phyloP scores from a whole-genome alignment of 2,888 invertebrate species.

The Leucoptera coffeella region DNA sequence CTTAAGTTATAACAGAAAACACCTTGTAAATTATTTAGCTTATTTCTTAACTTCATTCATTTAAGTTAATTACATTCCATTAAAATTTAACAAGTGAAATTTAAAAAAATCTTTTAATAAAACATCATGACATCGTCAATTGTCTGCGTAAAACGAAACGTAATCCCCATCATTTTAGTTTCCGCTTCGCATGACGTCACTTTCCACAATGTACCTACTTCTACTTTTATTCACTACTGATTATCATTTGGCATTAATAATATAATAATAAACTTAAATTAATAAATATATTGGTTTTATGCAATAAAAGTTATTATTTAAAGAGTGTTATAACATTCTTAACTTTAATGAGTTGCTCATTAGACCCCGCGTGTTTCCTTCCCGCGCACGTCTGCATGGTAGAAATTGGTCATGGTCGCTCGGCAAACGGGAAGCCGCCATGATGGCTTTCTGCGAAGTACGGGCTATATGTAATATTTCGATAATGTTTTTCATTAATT shows the following conservation, averaged over 20 bases:
- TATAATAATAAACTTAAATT: neutral
- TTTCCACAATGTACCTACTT: too few species aligned
- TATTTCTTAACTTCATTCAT: too few species aligned
- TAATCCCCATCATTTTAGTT: too few species aligned
- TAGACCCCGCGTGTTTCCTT: constrained; percentile 56
- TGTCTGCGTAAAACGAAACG: constrained; percentile 3
- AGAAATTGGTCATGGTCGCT: constrained; percentile 61
- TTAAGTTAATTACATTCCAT: too few species aligned
- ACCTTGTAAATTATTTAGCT: too few species aligned
- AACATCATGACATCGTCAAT: neutral
- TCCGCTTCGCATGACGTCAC: too few species aligned
- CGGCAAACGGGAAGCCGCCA: constrained; percentile 67
- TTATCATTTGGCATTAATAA: too few species aligned
- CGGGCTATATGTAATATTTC: constrained; percentile 68
- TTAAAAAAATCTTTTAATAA: neutral
- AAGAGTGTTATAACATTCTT: too few species aligned
- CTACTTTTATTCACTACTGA: too few species aligned
- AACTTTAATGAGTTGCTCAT: neutral
- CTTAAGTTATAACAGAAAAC: too few species aligned
- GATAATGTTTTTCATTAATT: constrained; percentile 68
- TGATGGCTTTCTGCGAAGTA: constrained; percentile 76
- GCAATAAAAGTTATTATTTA: too few species aligned
- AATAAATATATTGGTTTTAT: neutral
- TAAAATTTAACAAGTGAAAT: too few species aligned
- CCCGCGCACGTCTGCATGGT: constrained; percentile 65